A percentile compares a stretch with the other conserved stretches of the same genome.
Evolutionary conservation across 2,113 vertebrate genomes (phyloP).

Genomic region (Spermophilus dauricus): DNA sequence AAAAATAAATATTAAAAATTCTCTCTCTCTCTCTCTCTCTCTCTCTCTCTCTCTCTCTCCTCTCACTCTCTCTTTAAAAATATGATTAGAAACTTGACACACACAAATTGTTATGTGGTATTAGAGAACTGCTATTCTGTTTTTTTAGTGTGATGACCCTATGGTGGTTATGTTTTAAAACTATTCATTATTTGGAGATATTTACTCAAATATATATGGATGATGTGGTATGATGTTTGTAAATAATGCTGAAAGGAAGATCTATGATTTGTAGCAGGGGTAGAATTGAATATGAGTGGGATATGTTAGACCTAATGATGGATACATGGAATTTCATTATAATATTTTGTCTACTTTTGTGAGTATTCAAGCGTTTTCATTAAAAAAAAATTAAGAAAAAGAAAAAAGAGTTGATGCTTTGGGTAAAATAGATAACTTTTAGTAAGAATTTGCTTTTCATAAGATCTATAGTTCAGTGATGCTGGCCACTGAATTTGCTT

Average conservation of each 20-base stretch:
- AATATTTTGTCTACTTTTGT: background rate
- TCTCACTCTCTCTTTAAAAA: too few species aligned
- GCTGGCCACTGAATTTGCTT: background rate
- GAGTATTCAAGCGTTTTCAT: background rate
- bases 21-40: too few species aligned
- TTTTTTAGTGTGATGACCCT: background rate
- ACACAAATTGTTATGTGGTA: background rate
- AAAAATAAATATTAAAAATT: too few species aligned
- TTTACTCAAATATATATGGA: background rate
- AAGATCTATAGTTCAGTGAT: background rate
- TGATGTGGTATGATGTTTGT: background rate
- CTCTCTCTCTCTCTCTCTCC: too few species aligned
- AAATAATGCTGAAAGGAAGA: background rate
- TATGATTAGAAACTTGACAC: background rate
- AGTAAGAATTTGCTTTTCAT: slow-evolving; percentile 5
- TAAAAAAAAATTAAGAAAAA: background rate
- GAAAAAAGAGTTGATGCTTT: background rate
- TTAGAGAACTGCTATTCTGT: background rate
- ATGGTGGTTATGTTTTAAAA: background rate
- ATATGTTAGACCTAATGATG: background rate
- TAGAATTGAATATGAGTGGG: background rate
- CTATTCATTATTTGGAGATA: background rate
- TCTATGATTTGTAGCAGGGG: rapidly evolving
- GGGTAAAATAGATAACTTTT: background rate
- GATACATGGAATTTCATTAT: background rate